These are phyloP conservation scores for Amphiprion clarkii DNA, from an alignment of 2,797 vertebrate genomes.

Conservation along the genomic window DNA sequence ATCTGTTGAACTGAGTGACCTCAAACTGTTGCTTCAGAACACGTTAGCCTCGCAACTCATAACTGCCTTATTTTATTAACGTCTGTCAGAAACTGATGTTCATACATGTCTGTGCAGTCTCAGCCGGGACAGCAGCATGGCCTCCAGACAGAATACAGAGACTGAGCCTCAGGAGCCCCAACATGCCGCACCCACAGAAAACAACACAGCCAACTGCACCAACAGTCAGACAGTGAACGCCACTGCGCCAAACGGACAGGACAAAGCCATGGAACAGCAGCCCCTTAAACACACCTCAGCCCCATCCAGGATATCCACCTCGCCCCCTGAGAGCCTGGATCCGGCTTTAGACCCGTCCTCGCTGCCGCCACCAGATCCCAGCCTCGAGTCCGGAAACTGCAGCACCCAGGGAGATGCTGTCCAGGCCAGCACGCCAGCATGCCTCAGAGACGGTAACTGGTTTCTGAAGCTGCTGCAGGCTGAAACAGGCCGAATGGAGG, in stretches of 20 bases:
- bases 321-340: slow-evolving; percentile 90
- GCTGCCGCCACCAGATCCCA: slow-evolving; percentile 96
- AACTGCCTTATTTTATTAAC: slow-evolving; percentile 25
- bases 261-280: slow-evolving; percentile 77
- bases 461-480: slow-evolving; percentile 98
- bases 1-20: slow-evolving; percentile 23
- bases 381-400: slow-evolving; percentile 91
- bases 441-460: slow-evolving; percentile 96
- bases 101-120: slow-evolving; percentile 83
- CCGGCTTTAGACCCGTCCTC: slow-evolving; percentile 96
- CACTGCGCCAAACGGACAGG: slow-evolving; percentile 69
- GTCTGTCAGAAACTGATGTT: slow-evolving; percentile 48
- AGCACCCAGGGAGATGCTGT: slow-evolving; percentile 85
- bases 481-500: slow-evolving; percentile 95
- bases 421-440: slow-evolving; percentile 77
- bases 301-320: slow-evolving; percentile 87
- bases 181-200: slow-evolving; percentile 88
- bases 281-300: slow-evolving; percentile 83
- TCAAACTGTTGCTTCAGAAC: slow-evolving; percentile 29
- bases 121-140: slow-evolving; percentile 93
- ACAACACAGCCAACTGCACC: slow-evolving; percentile 73
- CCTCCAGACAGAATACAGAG: slow-evolving; percentile 96
- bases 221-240: slow-evolving; percentile 85
- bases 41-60: slow-evolving; percentile 22
- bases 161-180: slow-evolving; percentile 90